Percentiles rank a stretch among this genome's conserved stretches.
phyloP scores from a whole-genome alignment of 2,888 invertebrate genomes.

The Morpho deidamia region DNA sequence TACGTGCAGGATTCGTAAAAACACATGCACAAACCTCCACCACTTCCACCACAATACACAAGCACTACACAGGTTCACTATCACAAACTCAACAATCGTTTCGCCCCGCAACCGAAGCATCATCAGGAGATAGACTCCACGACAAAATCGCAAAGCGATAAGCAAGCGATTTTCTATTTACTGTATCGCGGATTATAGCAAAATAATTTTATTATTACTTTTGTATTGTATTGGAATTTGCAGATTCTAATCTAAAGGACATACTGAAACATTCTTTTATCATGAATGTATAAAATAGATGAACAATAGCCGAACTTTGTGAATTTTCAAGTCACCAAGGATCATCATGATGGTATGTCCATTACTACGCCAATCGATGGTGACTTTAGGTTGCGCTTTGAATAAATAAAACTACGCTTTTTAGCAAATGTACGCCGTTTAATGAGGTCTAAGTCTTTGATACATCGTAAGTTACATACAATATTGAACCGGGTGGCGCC shows the following conservation, averaged over 20 bases:
- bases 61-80: too few species aligned
- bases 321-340: conserved; percentile 12
- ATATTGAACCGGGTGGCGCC: conserved; percentile 31
- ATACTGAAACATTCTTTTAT: too few species aligned
- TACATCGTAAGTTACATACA: conserved; percentile 51
- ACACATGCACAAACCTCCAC: too few species aligned
- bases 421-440: conserved; percentile 66
- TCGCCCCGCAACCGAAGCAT: too few species aligned
- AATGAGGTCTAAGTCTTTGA: conserved; percentile 66
- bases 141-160: too few species aligned
- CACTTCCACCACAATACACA: too few species aligned
- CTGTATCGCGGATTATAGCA: not conserved
- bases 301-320: not conserved
- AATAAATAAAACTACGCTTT: conserved; percentile 61
- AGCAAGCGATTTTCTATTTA: too few species aligned
- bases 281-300: too few species aligned
- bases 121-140: too few species aligned
- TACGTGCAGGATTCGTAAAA: too few species aligned
- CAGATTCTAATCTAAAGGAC: not conserved
- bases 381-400: conserved; percentile 22
- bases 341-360: conserved; percentile 67
- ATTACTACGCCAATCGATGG: conserved; percentile 39
- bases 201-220: too few species aligned
- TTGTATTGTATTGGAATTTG: not conserved
- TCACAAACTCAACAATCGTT: too few species aligned